phyloP scores from a whole-genome alignment of 2,888 invertebrate genomes.

The Dasysyrphus albostriatus region DNA sequence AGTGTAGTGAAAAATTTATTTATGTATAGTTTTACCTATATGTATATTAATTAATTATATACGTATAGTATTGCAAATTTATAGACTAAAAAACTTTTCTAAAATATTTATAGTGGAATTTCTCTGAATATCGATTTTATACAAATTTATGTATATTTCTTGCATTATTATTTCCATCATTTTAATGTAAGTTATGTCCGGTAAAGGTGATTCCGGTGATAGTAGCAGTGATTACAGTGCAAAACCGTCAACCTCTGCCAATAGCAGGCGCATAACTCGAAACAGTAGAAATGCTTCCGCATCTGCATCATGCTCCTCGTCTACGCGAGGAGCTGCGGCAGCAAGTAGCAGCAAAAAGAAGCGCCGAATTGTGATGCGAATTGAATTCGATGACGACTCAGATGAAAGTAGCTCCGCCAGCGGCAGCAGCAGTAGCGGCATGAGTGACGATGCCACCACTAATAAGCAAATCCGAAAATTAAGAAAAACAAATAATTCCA shows the following conservation, averaged over 20 bases:
- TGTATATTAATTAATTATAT: conserved; percentile 25
- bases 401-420: conserved; percentile 77
- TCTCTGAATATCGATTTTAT: conserved; percentile 12
- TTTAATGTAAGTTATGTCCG: conserved; percentile 78
- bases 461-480: conserved; percentile 77
- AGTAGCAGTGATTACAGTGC: conserved; percentile 78
- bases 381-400: conserved; percentile 82
- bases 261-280: conserved; percentile 75
- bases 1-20: conserved; percentile 74
- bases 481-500: conserved; percentile 79
- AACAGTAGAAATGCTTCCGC: conserved; percentile 45
- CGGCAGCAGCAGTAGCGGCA: conserved; percentile 63
- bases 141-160: conserved; percentile 75
- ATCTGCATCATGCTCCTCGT: conserved; percentile 32
- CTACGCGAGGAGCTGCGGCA: neutral
- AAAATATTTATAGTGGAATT: conserved; percentile 52
- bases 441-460: conserved; percentile 70
- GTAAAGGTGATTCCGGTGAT: conserved; percentile 79
- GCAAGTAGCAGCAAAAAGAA: conserved; percentile 75
- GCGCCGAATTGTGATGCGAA: conserved; percentile 83
- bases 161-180: conserved; percentile 73
- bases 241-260: conserved; percentile 76
- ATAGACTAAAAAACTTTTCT: conserved; percentile 63
- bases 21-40: conserved; percentile 36
- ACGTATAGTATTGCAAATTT: conserved; percentile 46